phyloP scores from a whole-genome alignment of 2,113 vertebrate species.

The Apteryx owenii region DNA sequence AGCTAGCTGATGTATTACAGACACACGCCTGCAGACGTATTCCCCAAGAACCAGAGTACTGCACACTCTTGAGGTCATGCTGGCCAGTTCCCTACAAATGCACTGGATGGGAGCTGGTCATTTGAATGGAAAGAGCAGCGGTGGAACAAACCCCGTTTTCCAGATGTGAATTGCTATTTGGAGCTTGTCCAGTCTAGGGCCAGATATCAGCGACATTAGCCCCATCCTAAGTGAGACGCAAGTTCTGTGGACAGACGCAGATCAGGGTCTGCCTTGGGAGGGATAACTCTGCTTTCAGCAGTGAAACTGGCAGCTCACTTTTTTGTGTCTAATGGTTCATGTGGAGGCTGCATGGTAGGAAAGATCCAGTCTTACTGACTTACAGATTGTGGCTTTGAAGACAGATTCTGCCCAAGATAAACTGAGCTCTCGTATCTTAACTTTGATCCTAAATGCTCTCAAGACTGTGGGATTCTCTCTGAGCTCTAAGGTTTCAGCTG shows the following conservation, averaged over 20 bases:
- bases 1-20: not conserved
- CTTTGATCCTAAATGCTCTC: not conserved
- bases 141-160: not conserved
- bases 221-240: not conserved
- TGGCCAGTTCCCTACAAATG: not conserved
- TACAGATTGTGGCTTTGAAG: not conserved
- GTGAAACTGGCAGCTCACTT: not conserved
- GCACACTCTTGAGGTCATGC: not conserved
- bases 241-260: not conserved
- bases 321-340: not conserved
- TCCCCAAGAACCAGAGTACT: not conserved
- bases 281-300: not conserved
- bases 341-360: not conserved
- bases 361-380: not conserved
- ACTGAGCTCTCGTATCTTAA: not conserved
- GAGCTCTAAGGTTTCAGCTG: slow-evolving; percentile 14
- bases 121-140: not conserved
- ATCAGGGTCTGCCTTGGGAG: not conserved
- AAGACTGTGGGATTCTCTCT: not conserved
- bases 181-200: not conserved
- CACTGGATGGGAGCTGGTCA: not conserved
- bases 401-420: not conserved
- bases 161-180: not conserved
- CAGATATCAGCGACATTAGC: not conserved
- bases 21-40: not conserved